Percentiles rank a stretch among this genome's conserved stretches.
Evolutionary conservation across 2,113 vertebrate genomes (phyloP).

Genomic region (Pelecanoides urinatrix): DNA sequence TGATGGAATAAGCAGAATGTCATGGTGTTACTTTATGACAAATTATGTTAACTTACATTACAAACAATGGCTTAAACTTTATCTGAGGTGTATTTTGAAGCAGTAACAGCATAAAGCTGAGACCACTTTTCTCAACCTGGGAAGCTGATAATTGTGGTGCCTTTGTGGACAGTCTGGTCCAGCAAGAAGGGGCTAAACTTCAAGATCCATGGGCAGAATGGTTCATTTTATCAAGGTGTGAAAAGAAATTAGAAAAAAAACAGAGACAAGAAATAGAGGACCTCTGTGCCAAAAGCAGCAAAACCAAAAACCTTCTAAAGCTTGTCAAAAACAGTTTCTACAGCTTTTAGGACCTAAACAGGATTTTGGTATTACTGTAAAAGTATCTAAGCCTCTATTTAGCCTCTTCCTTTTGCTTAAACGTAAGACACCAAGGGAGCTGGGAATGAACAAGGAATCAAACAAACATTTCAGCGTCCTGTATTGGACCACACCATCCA

Average conservation of each 20-base stretch:
- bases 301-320: background rate
- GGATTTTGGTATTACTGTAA: background rate
- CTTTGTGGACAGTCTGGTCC: background rate
- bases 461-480: background rate
- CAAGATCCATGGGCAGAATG: background rate
- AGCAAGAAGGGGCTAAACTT: background rate
- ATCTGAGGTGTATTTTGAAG: background rate
- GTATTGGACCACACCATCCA: background rate
- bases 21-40: background rate
- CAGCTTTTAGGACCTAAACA: background rate
- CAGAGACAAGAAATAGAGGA: background rate
- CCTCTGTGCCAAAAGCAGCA: background rate
- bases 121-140: background rate
- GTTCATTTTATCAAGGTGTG: background rate
- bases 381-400: background rate
- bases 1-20: background rate
- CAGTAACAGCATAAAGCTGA: background rate
- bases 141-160: background rate
- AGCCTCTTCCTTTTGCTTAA: background rate
- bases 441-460: background rate
- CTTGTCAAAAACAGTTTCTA: background rate
- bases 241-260: background rate
- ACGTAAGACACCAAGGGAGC: background rate
- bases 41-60: background rate
- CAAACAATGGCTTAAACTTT: constrained; percentile 14